These are phyloP conservation scores for Theonella swinhoei DNA, from an alignment of 37 sponge, comb jelly and placozoan species.

Conservation along the genomic window DNA sequence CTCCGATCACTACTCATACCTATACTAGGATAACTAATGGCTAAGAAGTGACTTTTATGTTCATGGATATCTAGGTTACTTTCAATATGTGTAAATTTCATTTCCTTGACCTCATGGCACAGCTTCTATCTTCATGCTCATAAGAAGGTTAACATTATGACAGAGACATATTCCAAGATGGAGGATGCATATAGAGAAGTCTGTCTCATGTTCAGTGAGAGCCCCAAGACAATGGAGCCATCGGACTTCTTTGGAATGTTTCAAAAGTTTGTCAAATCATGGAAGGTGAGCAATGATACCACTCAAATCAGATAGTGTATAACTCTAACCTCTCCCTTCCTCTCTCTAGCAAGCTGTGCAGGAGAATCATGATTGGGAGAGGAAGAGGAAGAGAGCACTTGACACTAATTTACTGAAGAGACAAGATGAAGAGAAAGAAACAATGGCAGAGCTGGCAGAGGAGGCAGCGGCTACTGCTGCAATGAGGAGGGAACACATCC, in stretches of 20 bases:
- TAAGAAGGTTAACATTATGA: slow-evolving; percentile 58
- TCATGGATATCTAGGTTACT: too few relatives aligned
- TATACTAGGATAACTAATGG: background rate
- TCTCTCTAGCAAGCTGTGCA: slow-evolving; percentile 36
- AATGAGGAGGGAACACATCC: slow-evolving; percentile 11
- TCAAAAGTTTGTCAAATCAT: slow-evolving; percentile 53
- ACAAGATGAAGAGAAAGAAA: slow-evolving; percentile 12
- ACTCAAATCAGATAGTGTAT: background rate
- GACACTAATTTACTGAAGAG: slow-evolving; percentile 21
- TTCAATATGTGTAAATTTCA: too few relatives aligned
- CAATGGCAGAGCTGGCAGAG: slow-evolving; percentile 36
- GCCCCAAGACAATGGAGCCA: slow-evolving; percentile 68
- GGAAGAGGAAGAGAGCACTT: background rate
- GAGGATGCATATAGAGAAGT: slow-evolving; percentile 82
- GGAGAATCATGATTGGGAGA: slow-evolving; percentile 37
- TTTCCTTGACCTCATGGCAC: slow-evolving; percentile 52
- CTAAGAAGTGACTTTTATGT: background rate
- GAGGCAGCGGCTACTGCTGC: slow-evolving; percentile 45
- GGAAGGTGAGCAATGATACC: slow-evolving; percentile 57
- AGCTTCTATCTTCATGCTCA: slow-evolving; percentile 71
- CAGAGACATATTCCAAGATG: slow-evolving; percentile 70
- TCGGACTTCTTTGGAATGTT: slow-evolving; percentile 77
- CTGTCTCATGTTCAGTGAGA: slow-evolving; percentile 82
- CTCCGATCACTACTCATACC: slow-evolving; percentile 15
- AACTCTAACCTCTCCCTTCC: background rate